These are phyloP conservation scores for Pardalotus punctatus DNA, from an alignment of 2,113 vertebrate genomes.

Conservation along the genomic window DNA sequence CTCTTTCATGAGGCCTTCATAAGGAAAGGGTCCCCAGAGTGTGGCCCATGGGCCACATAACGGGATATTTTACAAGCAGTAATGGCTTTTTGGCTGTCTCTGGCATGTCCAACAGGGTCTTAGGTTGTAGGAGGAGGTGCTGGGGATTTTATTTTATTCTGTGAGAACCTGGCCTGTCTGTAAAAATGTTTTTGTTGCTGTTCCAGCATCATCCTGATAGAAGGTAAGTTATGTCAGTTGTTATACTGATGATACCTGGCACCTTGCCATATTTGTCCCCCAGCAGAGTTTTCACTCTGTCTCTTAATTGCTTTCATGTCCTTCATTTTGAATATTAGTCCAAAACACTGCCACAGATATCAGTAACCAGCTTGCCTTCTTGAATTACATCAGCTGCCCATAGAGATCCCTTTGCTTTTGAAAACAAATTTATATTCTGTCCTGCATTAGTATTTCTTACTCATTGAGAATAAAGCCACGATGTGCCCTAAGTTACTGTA, in stretches of 20 bases:
- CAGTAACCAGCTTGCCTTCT: background rate
- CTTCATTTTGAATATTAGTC: background rate
- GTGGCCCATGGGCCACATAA: background rate
- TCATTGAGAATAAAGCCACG: background rate
- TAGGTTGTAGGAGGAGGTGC: background rate
- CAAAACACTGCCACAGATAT: background rate
- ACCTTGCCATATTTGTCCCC: background rate
- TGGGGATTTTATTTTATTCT: background rate
- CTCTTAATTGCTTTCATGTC: background rate
- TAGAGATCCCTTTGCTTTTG: background rate
- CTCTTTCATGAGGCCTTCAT: background rate
- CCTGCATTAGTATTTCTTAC: background rate
- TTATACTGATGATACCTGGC: background rate
- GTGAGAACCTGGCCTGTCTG: background rate
- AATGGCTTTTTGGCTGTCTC: background rate
- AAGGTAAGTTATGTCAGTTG: background rate
- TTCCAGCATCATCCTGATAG: background rate
- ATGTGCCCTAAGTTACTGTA: background rate
- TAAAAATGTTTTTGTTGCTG: background rate
- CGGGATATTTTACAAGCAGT: too few relatives aligned
- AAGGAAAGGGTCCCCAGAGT: background rate
- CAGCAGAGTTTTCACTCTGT: background rate
- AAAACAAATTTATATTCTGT: background rate
- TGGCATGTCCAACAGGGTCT: background rate
- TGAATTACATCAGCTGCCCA: background rate